These are phyloP conservation scores for Pogona vitticeps DNA, from an alignment of 2,113 vertebrate species.

Conservation along the genomic window DNA sequence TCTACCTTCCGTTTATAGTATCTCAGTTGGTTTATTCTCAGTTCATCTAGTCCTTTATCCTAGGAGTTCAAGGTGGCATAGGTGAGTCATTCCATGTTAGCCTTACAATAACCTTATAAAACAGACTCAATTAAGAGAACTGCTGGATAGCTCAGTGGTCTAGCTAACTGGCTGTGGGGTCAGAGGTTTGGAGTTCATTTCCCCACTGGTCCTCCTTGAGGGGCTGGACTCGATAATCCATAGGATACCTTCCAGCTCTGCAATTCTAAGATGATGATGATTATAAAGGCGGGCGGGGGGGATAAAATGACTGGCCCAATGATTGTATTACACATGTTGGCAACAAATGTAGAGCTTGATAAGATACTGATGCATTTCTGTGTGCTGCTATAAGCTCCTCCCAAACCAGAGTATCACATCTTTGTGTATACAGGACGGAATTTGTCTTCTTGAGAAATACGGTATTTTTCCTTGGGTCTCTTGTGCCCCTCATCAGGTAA, in stretches of 20 bases:
- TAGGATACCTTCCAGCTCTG: too few relatives aligned
- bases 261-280: too few relatives aligned
- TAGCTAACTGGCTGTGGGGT: background rate
- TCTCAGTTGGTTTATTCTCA: background rate
- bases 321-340: background rate
- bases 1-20: background rate
- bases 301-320: background rate
- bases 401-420: background rate
- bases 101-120: background rate
- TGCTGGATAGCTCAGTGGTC: background rate
- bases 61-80: background rate
- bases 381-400: background rate
- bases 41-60: background rate
- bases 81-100: background rate
- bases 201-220: too few relatives aligned
- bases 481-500: background rate
- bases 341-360: background rate
- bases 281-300: too few relatives aligned
- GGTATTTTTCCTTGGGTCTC: background rate
- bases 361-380: background rate
- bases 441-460: background rate
- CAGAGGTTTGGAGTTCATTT: too few relatives aligned
- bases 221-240: too few relatives aligned
- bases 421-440: background rate
- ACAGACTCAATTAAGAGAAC: background rate